Evolutionary conservation across 2,113 vertebrate genomes (phyloP).

Genomic region (Todiramphus chloris): DNA sequence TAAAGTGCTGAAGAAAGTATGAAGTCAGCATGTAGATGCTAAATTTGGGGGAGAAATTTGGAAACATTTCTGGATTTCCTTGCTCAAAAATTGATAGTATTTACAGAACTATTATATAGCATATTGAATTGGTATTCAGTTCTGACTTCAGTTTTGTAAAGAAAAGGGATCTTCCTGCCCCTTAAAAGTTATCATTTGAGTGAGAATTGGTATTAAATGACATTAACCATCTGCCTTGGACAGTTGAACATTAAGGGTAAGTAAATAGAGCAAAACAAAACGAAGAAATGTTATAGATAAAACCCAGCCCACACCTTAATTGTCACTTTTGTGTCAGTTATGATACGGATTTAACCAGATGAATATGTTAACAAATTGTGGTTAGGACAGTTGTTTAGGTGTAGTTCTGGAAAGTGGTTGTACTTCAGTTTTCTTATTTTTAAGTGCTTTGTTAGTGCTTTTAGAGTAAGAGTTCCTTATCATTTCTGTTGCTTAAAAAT

Average conservation of each 20-base stretch:
- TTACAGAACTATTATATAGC: background rate
- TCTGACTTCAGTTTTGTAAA: background rate
- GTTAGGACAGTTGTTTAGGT: background rate
- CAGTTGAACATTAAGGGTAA: background rate
- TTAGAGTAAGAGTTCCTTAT: background rate
- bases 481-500: background rate
- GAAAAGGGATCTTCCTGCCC: background rate
- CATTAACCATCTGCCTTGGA: background rate
- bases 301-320: background rate
- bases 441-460: background rate
- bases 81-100: background rate
- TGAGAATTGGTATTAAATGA: background rate
- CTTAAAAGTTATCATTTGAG: background rate
- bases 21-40: constrained; percentile 7
- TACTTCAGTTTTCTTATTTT: background rate
- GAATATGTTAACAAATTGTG: background rate
- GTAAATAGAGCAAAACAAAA: background rate
- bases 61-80: background rate
- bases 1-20: background rate
- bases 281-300: background rate
- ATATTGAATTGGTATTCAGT: background rate
- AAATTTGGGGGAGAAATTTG: background rate
- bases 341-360: background rate
- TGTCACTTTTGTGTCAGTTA: background rate
- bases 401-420: background rate